phyloP scores from a whole-genome alignment of 2,113 vertebrate genomes.

The Sphyrna mokarran region DNA sequence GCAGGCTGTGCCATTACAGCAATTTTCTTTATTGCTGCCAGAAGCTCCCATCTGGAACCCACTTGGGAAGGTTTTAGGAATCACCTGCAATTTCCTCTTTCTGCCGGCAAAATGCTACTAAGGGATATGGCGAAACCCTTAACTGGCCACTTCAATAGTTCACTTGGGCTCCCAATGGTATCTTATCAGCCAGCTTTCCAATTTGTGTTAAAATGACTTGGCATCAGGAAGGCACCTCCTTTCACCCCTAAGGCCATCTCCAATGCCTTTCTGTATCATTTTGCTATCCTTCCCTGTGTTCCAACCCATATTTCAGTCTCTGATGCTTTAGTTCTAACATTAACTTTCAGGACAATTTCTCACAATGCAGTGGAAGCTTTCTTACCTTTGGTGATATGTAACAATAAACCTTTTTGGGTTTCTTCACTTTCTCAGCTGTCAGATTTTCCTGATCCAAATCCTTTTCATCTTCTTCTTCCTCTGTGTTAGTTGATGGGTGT shows the following conservation, averaged over 20 bases:
- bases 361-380: not conserved
- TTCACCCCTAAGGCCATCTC: not conserved
- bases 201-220: not conserved
- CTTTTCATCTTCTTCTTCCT: slow-evolving; percentile 73
- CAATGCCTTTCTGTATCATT: not conserved
- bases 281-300: not conserved
- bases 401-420: slow-evolving; percentile 98
- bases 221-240: not conserved
- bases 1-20: too few species aligned
- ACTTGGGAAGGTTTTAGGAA: too few species aligned
- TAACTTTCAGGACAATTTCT: not conserved
- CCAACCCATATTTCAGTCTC: not conserved
- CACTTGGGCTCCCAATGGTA: too few species aligned
- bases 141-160: too few species aligned
- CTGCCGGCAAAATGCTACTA: too few species aligned
- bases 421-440: slow-evolving; percentile 88
- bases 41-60: too few species aligned
- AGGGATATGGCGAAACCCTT: too few species aligned
- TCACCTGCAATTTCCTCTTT: too few species aligned
- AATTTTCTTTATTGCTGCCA: too few species aligned
- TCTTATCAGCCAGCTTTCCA: not conserved
- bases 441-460: slow-evolving; percentile 79
- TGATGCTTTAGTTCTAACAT: not conserved
- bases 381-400: slow-evolving; percentile 96
- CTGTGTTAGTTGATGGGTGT: slow-evolving; percentile 77